phyloP scores from a whole-genome alignment of 2,113 vertebrate species.

The Cebus imitator region DNA sequence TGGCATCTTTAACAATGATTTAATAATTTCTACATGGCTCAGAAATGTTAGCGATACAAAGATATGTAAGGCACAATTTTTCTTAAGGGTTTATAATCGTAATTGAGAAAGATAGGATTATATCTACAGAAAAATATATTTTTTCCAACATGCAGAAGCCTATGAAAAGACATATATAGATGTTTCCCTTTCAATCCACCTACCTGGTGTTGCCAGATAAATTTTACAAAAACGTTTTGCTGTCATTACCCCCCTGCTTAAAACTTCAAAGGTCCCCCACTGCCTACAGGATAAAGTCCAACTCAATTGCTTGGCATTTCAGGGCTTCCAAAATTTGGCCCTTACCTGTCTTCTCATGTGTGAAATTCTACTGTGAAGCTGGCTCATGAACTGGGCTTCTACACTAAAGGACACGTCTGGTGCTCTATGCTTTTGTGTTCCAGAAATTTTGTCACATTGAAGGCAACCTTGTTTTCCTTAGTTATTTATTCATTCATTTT shows the following conservation, averaged over 20 bases:
- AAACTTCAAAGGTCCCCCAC: conserved; percentile 61
- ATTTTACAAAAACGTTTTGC: conserved; percentile 46
- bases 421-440: conserved; percentile 11
- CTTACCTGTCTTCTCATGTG: conserved; percentile 71
- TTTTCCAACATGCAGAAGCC: neutral
- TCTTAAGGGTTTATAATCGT: conserved; percentile 7
- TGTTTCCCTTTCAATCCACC: neutral
- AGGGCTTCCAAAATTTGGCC: conserved; percentile 62
- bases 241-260: conserved; percentile 48
- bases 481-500: too few relatives aligned
- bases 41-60: neutral
- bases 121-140: neutral
- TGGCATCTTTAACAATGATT: neutral
- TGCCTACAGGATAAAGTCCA: conserved; percentile 63
- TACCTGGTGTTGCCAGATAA: conserved; percentile 37
- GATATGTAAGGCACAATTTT: neutral
- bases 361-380: conserved; percentile 67
- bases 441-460: conserved; percentile 47
- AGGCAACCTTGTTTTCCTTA: conserved; percentile 29
- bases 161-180: conserved; percentile 5
- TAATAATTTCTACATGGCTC: neutral
- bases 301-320: conserved; percentile 59
- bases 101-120: conserved; percentile 18
- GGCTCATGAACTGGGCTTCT: neutral
- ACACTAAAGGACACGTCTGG: conserved; percentile 57